Base-by-base conservation (phyloP, 2,113 vertebrate genomes). In the Tenrec ecaudatus region DNA sequence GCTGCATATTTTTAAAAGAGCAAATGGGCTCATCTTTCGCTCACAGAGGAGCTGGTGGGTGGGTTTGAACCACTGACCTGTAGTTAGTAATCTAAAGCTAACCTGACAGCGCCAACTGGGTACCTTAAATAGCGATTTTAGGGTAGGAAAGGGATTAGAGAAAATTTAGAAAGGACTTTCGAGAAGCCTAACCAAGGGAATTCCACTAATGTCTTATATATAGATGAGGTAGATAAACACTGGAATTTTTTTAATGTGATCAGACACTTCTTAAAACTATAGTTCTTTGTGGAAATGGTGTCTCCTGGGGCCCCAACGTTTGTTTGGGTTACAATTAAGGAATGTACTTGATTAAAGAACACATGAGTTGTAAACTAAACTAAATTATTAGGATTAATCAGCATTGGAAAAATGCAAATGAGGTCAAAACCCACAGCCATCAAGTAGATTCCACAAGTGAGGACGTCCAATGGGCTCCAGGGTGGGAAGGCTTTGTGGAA, bases 321-420 rank as follows among this genome's bases (percentile, higher is more conserved):
- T 40, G 76, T 83, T 83, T 82, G 71, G 2, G 9, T 88, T 90
- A 85, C n/a, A 77, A 75, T 78, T 31, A 53, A 92, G 29, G 15
- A 90, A 80, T 88, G 27, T 27, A 92, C 85, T 15, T 82, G 64
- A 85, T 62, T 79, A 38, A 91, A 94, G 90, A 85, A 78, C 4
- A 88, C 40, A 66, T 69, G 29, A 91, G 9, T 88, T 86, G 78
- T 68, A 87, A 53, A 5, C 60, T 71, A 85, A 60, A 94, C 78
- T 90, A 62, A 79, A 84, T 92, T 85, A 25, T 31, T 84, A 57
- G 11, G 82, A 69, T 82, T 94, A 92, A 19, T 86, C 89, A 82
- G n/a, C 16, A 23, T 19, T 90, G 36, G 12, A 38, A 83, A 92
- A 92, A 86, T 78, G 75, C 23, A 73, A 73, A 73, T 68, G 66